Evolutionary conservation across 2,888 invertebrate species (phyloP).

Genomic region (Sarcophaga subvicina): DNA sequence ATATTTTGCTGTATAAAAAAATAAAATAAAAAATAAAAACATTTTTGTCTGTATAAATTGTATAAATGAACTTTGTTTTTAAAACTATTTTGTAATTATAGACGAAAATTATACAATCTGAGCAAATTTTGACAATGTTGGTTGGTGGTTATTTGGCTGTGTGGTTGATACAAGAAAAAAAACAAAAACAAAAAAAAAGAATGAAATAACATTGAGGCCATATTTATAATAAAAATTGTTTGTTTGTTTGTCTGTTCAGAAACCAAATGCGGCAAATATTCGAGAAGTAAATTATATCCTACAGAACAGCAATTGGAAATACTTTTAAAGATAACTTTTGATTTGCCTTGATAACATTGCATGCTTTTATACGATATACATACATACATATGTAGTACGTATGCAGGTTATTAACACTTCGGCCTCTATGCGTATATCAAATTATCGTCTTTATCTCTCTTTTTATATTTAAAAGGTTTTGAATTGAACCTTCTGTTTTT

Average conservation of each 20-base stretch:
- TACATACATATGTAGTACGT: no score
- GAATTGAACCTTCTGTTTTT: no score
- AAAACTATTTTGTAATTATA: constrained; percentile 20
- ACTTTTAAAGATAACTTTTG: not conserved
- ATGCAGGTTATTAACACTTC: not conserved
- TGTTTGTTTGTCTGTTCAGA: not conserved
- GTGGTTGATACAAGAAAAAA: no score
- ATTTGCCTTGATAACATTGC: no score
- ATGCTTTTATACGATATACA: no score
- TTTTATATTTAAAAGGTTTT: no score
- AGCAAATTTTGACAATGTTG: constrained; percentile 3
- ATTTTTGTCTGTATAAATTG: constrained; percentile 14
- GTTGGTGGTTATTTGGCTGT: not conserved
- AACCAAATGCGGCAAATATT: constrained; percentile 12
- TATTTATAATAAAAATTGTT: not conserved
- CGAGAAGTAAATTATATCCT: not conserved
- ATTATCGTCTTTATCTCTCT: no score
- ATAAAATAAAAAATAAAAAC: not conserved
- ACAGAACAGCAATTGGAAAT: no score
- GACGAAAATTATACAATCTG: not conserved
- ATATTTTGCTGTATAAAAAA: not conserved
- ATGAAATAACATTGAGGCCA: not conserved
- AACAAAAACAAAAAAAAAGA: no score
- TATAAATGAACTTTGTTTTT: not conserved
- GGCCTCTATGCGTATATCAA: no score